Percentiles rank a stretch among this genome's conserved stretches.
phyloP scores from a whole-genome alignment of 2,797 vertebrate genomes.

The Triplophysa yarkandensis region DNA sequence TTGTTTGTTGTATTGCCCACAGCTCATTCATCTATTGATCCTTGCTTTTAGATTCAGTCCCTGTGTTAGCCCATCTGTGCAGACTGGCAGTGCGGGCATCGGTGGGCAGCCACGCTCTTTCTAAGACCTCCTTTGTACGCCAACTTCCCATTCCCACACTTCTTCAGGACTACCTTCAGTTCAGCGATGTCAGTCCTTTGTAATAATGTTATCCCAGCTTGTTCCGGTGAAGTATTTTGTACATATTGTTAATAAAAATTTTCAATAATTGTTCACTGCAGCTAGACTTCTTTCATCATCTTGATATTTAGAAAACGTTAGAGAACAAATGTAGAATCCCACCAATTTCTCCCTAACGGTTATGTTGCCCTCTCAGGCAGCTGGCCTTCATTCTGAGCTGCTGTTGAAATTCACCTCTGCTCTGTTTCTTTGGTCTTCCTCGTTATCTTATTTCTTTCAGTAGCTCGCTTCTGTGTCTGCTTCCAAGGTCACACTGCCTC shows the following conservation, averaged over 20 bases:
- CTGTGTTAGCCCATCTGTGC: slow-evolving; percentile 71
- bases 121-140: slow-evolving; percentile 61
- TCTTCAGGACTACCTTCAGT: slow-evolving; percentile 69
- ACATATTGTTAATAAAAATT: slow-evolving; percentile 55
- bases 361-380: slow-evolving; percentile 27
- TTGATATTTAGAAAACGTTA: slow-evolving; percentile 34
- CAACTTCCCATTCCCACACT: slow-evolving; percentile 67
- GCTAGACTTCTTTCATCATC: slow-evolving; percentile 20
- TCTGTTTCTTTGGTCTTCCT: slow-evolving; percentile 47
- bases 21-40: slow-evolving; percentile 19
- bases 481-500: slow-evolving; percentile 57
- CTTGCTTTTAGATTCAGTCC: slow-evolving; percentile 62
- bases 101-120: slow-evolving; percentile 66
- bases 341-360: slow-evolving; percentile 30
- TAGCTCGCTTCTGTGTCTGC: slow-evolving; percentile 51
- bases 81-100: slow-evolving; percentile 65
- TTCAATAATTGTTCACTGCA: slow-evolving; percentile 24
- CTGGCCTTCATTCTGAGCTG: slow-evolving; percentile 45
- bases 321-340: slow-evolving; percentile 34
- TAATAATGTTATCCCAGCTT: slow-evolving; percentile 37
- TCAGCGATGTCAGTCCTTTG: slow-evolving; percentile 60
- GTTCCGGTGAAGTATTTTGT: slow-evolving; percentile 48
- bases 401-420: slow-evolving; percentile 57
- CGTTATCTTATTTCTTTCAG: slow-evolving; percentile 55
- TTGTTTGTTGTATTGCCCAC: no score